A percentile compares a stretch with the other conserved stretches of the same genome.
phyloP scores from a whole-genome alignment of 1,140 invertebrate genomes.

The Doryteuthis pealeii region DNA sequence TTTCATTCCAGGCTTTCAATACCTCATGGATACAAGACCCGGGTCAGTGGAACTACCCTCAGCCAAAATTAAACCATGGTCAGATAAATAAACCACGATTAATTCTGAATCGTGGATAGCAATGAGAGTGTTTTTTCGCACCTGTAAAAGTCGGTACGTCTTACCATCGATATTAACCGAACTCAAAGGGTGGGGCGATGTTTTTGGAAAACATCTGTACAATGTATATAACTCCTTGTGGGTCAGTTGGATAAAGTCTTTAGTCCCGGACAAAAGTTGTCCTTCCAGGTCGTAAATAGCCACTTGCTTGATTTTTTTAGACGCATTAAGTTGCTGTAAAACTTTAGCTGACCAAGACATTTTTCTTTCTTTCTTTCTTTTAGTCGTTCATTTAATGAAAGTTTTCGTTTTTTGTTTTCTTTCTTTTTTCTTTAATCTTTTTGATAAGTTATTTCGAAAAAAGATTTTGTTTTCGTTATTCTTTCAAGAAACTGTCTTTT shows the following conservation, averaged over 20 bases:
- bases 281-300: conserved; percentile 4
- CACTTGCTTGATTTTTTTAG: conserved; percentile 2
- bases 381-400: no score
- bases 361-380: background rate
- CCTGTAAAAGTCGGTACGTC: background rate
- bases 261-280: background rate
- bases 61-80: background rate
- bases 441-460: no score
- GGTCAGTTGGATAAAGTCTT: background rate
- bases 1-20: background rate
- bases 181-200: background rate
- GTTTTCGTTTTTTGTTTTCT: no score
- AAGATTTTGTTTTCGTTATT: no score
- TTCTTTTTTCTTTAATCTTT: no score
- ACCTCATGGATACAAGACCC: conserved; percentile 7
- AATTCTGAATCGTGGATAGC: background rate
- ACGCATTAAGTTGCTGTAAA: background rate
- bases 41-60: background rate
- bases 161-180: background rate
- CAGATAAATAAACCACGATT: background rate
- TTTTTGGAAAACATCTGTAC: background rate
- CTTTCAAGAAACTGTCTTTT: no score
- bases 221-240: background rate
- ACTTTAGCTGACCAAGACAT: conserved; percentile 4
- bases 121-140: background rate